These are phyloP conservation scores for Ploceus nigricollis DNA, from an alignment of 2,113 vertebrate genomes.

Conservation along the genomic window DNA sequence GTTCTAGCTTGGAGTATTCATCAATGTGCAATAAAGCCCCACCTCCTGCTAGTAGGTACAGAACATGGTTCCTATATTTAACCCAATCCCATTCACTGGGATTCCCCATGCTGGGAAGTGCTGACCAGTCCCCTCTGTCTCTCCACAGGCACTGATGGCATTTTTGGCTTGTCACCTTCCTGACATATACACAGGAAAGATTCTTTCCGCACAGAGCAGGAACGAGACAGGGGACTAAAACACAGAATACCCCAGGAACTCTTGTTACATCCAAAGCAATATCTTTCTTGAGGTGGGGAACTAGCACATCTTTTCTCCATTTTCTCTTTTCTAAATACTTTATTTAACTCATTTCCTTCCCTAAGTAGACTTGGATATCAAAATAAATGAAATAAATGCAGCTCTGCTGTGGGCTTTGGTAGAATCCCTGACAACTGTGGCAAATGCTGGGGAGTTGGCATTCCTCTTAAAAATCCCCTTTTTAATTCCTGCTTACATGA, in stretches of 20 bases:
- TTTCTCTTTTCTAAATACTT: not conserved
- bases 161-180: not conserved
- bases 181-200: not conserved
- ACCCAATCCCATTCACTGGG: fast-evolving
- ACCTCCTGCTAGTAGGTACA: not conserved
- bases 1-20: not conserved
- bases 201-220: not conserved
- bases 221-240: not conserved
- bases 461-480: not conserved
- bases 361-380: not conserved
- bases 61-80: not conserved
- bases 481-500: not conserved
- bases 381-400: not conserved
- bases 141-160: not conserved
- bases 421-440: not conserved
- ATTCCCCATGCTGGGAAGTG: fast-evolving
- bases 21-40: not conserved
- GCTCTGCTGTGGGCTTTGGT: not conserved
- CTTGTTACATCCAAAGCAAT: not conserved
- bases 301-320: not conserved
- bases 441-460: not conserved
- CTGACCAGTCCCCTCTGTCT: not conserved
- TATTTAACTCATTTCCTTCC: not conserved
- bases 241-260: not conserved
- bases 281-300: not conserved